Evolutionary conservation across 1,140 invertebrate genomes (phyloP).

Genomic region (Pemphigus obesinymphae): DNA sequence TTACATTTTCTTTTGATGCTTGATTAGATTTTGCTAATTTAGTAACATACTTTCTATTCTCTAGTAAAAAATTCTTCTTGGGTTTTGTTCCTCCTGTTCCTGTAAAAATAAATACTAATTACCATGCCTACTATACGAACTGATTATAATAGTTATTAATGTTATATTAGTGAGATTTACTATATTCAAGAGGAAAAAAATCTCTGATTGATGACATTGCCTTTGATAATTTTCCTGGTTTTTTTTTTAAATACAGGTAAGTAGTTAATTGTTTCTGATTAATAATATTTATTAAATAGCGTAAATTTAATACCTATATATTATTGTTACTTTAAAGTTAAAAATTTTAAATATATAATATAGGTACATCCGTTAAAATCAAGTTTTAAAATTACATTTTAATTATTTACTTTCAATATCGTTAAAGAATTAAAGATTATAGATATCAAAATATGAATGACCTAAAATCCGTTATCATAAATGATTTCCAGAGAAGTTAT

Average conservation of each 20-base stretch:
- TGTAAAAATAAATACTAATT: not conserved
- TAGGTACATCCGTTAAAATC: conserved; percentile 12
- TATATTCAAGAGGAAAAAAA: conserved; percentile 25
- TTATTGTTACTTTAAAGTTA: not conserved
- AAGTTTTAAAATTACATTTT: not conserved
- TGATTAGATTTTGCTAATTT: not conserved
- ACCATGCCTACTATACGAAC: too few species aligned
- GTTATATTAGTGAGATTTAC: not conserved
- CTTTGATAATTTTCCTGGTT: not conserved
- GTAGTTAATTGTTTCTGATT: not conserved
- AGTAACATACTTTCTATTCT: conserved; percentile 24
- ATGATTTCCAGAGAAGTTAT: not conserved
- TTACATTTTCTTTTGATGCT: not conserved
- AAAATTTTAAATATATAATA: not conserved
- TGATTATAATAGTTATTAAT: not conserved
- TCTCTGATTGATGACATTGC: conserved; percentile 29
- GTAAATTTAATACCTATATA: not conserved
- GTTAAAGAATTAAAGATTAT: not conserved
- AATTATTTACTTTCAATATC: too few species aligned
- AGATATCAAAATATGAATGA: not conserved
- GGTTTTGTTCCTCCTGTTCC: conserved; percentile 3
- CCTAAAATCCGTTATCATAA: not conserved
- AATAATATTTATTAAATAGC: not conserved
- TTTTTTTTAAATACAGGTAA: too few species aligned
- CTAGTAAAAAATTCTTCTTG: not conserved